Evolutionary conservation across 1,140 invertebrate species (phyloP).

Genomic region (Musca vetustissima): DNA sequence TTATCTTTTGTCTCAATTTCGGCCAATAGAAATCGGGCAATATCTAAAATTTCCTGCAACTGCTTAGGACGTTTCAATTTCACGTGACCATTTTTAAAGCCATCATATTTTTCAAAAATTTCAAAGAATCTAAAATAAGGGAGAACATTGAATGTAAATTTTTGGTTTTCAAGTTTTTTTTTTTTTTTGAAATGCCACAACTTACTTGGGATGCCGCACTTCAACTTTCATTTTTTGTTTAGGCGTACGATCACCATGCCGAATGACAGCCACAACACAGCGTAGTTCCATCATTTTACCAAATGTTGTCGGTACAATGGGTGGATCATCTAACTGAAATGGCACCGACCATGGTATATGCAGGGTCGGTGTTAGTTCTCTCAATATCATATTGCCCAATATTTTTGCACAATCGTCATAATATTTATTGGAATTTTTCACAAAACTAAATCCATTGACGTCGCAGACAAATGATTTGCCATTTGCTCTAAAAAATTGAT

Average conservation of each 20-base stretch:
- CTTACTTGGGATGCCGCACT: constrained; percentile 95
- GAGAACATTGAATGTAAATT: constrained; percentile 24
- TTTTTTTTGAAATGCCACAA: too few relatives aligned
- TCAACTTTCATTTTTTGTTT: constrained; percentile 99
- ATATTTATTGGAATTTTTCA: constrained; percentile 99
- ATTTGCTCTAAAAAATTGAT: constrained; percentile 73
- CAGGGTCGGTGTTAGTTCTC: constrained; percentile 89
- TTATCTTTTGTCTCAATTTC: constrained; percentile 86
- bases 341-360: constrained; percentile 97
- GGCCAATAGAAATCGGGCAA: constrained; percentile 81
- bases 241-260: constrained; percentile 97
- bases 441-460: constrained; percentile 99
- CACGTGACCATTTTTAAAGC: constrained; percentile 91
- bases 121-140: constrained; percentile 84
- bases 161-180: too few relatives aligned
- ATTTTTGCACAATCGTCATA: constrained; percentile 99
- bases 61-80: constrained; percentile 98
- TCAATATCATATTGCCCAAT: constrained; percentile 86
- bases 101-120: constrained; percentile 97
- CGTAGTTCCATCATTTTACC: constrained; percentile 99
- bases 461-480: constrained; percentile 99
- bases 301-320: constrained; percentile 97
- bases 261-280: constrained; percentile 96
- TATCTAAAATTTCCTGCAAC: constrained; percentile 95
- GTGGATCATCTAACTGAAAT: constrained; percentile 96